Percentiles rank a stretch among this genome's conserved stretches.
Conservation (phyloP, 2,888 invertebrate species). For the Tenthredo scrophulariae region DNA sequence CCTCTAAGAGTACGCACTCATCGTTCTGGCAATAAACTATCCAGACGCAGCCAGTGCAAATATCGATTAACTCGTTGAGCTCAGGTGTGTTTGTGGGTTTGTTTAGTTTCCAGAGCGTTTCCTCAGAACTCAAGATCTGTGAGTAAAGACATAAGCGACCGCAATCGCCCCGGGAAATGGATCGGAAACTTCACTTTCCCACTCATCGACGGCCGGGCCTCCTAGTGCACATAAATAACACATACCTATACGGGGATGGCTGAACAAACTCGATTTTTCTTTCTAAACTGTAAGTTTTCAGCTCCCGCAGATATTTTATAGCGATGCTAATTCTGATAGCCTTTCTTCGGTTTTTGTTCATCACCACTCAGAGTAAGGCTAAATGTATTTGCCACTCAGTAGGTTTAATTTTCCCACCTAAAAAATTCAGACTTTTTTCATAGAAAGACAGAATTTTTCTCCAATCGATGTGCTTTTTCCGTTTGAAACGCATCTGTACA, state of each 20-base stretch:
- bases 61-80: slow-evolving; percentile 20
- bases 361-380: background rate
- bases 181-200: background rate
- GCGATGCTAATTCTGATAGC: background rate
- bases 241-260: background rate
- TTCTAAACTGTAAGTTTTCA: background rate
- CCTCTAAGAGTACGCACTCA: background rate
- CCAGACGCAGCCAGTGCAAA: background rate
- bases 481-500: too few relatives aligned
- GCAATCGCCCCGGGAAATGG: background rate
- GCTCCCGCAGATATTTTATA: background rate
- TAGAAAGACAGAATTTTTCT: too few relatives aligned
- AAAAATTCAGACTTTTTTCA: too few relatives aligned
- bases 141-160: background rate
- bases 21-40: background rate
- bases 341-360: background rate
- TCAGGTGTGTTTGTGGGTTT: background rate
- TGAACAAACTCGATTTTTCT: background rate
- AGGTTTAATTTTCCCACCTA: too few relatives aligned
- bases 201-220: background rate
- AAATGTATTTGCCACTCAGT: background rate
- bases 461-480: too few relatives aligned
- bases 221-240: background rate
- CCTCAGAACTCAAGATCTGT: background rate
- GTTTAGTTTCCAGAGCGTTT: slow-evolving; percentile 22